Evolutionary conservation across 2,113 vertebrate genomes (phyloP).

Genomic region (Catharus fuscescens): DNA sequence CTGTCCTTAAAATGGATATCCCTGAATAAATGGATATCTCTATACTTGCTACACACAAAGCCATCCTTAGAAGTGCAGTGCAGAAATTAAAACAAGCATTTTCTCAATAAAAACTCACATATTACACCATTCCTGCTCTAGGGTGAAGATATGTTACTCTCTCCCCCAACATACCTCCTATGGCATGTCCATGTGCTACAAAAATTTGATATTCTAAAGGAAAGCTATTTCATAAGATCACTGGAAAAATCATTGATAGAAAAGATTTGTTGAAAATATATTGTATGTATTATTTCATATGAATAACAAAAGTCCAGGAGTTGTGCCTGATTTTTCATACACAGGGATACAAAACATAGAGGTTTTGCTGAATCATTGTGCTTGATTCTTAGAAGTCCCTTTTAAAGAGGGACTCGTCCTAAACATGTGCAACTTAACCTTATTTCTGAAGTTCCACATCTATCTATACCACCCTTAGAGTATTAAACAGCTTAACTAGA

Average conservation of each 20-base stretch:
- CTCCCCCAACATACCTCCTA: not conserved
- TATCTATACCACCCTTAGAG: not conserved
- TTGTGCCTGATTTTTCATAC: not conserved
- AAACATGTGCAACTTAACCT: not conserved
- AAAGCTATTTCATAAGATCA: not conserved
- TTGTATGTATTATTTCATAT: not conserved
- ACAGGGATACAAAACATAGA: not conserved
- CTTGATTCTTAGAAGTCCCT: not conserved
- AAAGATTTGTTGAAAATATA: not conserved
- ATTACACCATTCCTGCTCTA: not conserved
- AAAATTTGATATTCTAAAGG: not conserved
- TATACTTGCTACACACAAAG: constrained; percentile 19
- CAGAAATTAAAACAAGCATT: not conserved
- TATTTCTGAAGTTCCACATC: not conserved
- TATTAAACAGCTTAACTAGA: constrained; percentile 15
- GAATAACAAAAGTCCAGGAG: not conserved
- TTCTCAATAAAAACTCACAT: not conserved
- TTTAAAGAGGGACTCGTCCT: not conserved
- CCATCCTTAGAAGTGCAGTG: not conserved
- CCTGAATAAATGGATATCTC: not conserved
- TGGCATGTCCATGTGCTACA: not conserved
- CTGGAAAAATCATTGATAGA: not conserved
- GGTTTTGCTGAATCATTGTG: constrained; percentile 14
- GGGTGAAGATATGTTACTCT: not conserved
- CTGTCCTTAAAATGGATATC: not conserved